Conservation (phyloP, 2,797 vertebrate genomes). For the Podarcis lilfordi region DNA sequence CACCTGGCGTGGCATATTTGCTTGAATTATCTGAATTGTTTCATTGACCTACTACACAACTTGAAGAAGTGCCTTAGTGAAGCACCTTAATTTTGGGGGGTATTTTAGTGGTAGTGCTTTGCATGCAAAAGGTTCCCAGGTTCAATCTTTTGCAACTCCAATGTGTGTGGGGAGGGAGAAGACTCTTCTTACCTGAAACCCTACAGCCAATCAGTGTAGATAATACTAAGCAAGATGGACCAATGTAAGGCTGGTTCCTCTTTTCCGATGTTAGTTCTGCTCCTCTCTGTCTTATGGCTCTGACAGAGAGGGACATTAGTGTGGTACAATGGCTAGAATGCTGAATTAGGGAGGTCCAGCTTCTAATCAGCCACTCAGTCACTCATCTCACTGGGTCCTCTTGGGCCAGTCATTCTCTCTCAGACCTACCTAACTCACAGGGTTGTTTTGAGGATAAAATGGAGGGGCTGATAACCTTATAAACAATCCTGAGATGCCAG, state of each 20-base stretch:
- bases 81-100: neutral
- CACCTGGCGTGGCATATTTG: neutral
- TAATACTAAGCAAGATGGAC: neutral
- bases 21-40: neutral
- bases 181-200: too few relatives aligned
- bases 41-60: neutral
- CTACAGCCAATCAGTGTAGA: neutral
- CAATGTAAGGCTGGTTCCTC: neutral
- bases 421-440: neutral
- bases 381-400: neutral
- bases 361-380: neutral
- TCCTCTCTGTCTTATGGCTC: neutral
- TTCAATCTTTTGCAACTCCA: neutral
- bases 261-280: neutral
- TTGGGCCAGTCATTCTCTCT: neutral
- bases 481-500: neutral
- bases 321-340: neutral
- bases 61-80: neutral
- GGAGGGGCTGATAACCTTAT: neutral
- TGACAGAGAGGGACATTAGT: neutral
- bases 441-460: neutral
- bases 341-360: neutral
- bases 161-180: too few relatives aligned
- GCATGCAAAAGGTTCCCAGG: neutral
- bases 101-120: neutral